Evolutionary conservation across 2,888 invertebrate species (phyloP), one percentile per base, ranked within the genome.

Genomic region (Hoplodrina ambigua): DNA sequence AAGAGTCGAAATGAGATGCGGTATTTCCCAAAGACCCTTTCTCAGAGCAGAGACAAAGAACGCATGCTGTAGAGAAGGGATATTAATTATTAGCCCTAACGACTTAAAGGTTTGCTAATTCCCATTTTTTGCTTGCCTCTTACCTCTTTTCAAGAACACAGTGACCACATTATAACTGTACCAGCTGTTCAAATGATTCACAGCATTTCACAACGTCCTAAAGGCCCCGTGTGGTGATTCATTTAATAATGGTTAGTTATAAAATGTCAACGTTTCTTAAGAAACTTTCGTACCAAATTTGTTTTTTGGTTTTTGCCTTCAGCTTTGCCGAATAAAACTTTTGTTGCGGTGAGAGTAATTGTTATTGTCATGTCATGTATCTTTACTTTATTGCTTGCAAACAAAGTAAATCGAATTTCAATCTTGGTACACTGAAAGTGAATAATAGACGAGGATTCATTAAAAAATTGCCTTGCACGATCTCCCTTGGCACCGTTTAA

Each of bases 121-220:
- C 41, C 46, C 15, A 44, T 44, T 44, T 7, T 20, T 7, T 46
- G n/a, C 10, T 1, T 17, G n/a, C 8, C 15, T 4, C n/a, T 1
- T 33, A 25, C 15, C 15, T 17, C 25, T 17, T 33, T 0, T 33
- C 5, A 5, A 30, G 2, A 37, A 62, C 25, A 37, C 46, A 17
- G 4, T 52, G 44, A 52, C 50, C 13, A n/a, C 8, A n/a, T 37
- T 37, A 8, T 44, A 37, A 25, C 33, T 33, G 20, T 17, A 41
- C 2, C 56, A 64, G 46, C 33, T 53, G 54, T 49, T 17, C 11
- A 44, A 19, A 50, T 72, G 64, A 78, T 44, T 75, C 78, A 78
- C 33, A 25, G 10, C 20, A 30, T 60, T 69, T 33, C 62, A 20
- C 19, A 63, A 70, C 15, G 7, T 44, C n/a, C 4, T 44, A 8